Conservation (phyloP, 2,113 vertebrate genomes). For the Tupaia chinensis region DNA sequence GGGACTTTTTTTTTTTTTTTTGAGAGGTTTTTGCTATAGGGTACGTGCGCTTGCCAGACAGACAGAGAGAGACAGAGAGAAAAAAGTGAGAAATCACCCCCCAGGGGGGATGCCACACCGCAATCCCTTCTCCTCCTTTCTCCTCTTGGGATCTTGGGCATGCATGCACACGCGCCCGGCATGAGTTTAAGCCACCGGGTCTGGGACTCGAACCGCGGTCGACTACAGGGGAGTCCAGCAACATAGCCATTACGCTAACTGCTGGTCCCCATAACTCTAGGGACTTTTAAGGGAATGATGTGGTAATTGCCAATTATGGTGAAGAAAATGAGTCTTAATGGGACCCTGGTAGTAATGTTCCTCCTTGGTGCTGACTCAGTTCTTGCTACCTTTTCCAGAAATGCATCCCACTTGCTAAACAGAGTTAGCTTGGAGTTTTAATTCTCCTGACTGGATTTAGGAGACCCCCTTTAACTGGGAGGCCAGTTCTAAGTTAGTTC, state of each 20-base stretch:
- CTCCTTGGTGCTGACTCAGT: not conserved
- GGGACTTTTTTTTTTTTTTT: not conserved
- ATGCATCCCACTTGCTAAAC: not conserved
- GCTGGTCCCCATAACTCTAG: not conserved
- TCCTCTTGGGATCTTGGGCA: too few species aligned
- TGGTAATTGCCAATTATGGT: not conserved
- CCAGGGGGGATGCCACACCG: too few species aligned
- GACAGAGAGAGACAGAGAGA: too few species aligned
- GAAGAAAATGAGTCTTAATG: not conserved
- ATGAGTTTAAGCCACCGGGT: too few species aligned
- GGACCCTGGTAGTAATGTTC: not conserved
- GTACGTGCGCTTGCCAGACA: too few species aligned
- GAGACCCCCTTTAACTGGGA: not conserved
- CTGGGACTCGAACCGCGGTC: too few species aligned
- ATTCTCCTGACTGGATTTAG: not conserved
- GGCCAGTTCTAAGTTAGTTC: not conserved
- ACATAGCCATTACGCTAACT: too few species aligned
- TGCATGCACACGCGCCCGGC: too few species aligned
- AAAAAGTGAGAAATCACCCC: too few species aligned
- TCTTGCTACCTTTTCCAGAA: not conserved
- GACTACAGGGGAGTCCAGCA: too few species aligned
- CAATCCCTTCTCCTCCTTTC: too few species aligned
- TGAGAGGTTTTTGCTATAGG: too few species aligned
- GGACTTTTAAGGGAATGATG: not conserved
- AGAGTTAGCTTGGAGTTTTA: not conserved